Percentiles rank a stretch among this genome's conserved stretches.
Conservation (phyloP, 1,140 invertebrate genomes). For the Phortica variegata region DNA sequence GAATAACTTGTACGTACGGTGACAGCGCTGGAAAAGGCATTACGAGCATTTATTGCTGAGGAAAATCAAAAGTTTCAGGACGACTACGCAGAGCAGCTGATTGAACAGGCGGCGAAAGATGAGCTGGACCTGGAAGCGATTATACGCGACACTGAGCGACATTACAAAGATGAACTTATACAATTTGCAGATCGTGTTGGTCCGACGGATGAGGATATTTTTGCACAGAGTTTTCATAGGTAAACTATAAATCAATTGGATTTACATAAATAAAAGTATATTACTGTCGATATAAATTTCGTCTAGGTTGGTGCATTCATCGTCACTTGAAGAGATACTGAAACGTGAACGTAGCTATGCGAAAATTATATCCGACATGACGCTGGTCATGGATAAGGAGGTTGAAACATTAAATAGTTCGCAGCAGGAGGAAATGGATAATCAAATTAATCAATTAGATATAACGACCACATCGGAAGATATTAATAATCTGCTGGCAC, state of each 20-base stretch:
- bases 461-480: constrained; percentile 61
- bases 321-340: constrained; percentile 72
- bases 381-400: constrained; percentile 66
- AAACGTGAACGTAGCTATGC: constrained; percentile 78
- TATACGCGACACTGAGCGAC: constrained; percentile 69
- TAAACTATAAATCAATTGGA: too few relatives aligned
- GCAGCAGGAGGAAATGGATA: constrained; percentile 63
- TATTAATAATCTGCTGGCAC: constrained; percentile 73
- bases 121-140: constrained; percentile 67
- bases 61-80: constrained; percentile 61
- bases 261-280: neutral
- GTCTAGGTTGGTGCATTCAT: constrained; percentile 76
- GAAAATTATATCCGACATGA: constrained; percentile 68
- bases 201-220: constrained; percentile 75
- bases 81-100: constrained; percentile 57
- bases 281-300: neutral
- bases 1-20: neutral
- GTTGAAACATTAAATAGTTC: constrained; percentile 62
- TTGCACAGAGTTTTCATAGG: constrained; percentile 77
- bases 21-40: constrained; percentile 37
- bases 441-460: constrained; percentile 49
- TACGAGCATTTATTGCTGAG: constrained; percentile 58
- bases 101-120: constrained; percentile 60
- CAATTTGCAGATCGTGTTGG: constrained; percentile 70
- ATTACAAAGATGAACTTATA: constrained; percentile 68